A percentile compares a stretch with the other conserved stretches of the same genome.
phyloP scores from a whole-genome alignment of 2,888 invertebrate genomes.

The Heliconius erato region DNA sequence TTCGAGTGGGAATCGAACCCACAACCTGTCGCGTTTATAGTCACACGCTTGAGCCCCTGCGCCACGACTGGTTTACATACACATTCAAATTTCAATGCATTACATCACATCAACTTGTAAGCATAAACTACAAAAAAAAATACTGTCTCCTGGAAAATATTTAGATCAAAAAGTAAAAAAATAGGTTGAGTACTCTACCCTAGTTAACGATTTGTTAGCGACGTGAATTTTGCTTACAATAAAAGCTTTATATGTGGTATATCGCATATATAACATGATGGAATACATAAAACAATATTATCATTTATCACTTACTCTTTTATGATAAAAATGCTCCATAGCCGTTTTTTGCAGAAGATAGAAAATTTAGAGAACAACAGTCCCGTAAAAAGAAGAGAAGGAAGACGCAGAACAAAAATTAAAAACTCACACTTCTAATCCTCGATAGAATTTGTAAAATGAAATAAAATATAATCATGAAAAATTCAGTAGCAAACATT shows the following conservation, averaged over 20 bases:
- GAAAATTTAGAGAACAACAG: background rate
- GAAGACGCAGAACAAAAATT: background rate
- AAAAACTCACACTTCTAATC: constrained; percentile 35
- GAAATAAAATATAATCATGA: constrained; percentile 46
- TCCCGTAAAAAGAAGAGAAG: background rate
- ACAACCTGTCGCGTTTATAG: too few species aligned
- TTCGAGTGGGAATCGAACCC: too few species aligned
- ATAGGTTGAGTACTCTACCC: constrained; percentile 28
- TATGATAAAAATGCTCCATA: constrained; percentile 5
- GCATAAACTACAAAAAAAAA: background rate
- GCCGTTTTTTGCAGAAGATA: background rate
- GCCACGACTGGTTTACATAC: background rate
- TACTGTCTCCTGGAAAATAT: background rate
- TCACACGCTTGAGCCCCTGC: too few species aligned
- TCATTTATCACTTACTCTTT: constrained; percentile 22
- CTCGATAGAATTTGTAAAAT: constrained; percentile 36
- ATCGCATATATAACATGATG: background rate
- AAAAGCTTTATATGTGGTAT: background rate
- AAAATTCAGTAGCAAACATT: constrained; percentile 45
- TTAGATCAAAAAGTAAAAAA: constrained; percentile 22
- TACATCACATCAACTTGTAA: background rate
- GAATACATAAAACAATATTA: background rate
- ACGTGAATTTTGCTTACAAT: constrained; percentile 7
- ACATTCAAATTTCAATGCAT: background rate
- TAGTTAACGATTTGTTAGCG: constrained; percentile 14